Base-by-base conservation (phyloP, 2,888 invertebrate species). In the Leucania comma region DNA sequence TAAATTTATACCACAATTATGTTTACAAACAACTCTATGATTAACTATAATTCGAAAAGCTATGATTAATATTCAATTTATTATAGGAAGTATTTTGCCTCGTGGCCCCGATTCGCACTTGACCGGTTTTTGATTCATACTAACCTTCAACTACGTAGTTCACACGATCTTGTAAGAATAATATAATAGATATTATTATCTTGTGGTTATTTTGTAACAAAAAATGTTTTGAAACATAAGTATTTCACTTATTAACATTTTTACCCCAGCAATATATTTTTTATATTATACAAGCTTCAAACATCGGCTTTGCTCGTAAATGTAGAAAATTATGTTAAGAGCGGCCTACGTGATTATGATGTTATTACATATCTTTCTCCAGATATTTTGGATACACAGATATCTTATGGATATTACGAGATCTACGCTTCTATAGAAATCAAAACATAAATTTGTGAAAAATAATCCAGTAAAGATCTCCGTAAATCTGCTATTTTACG, bases 81-180 rank as follows among this genome's bases (percentile, higher is more conserved):
- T 12, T 46, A 38, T 20, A 56, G 4, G 46, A 72, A 60, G 24
- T 14, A 22, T 50, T 17, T 60, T 32, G 17, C 12, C 9, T 2
- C 10, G 14, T 5, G 59, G n/a, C 42, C 56, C 9, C 65, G 22
- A 53, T 24, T 81, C 82, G 59, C 38, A 29, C 83, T 79, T 78
- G 73, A 61, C 73, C 38, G 50, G 58, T 67, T 72, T 67, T 38
- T 61, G 35, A 68, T 69, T 35, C 17, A 51, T 20, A 26, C 12
- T 42, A 56, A 59, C 84, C 80, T 82, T 83, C 72, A 84, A 84
- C 80, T 48, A 62, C 9, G 42, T 14, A 32, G 66, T 68, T 84
- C 84, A 73, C 79, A 82, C 66, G 57, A 71, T 69, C 59, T 71
- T 75, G 42, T 6, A 64, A 54, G 2, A 75, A 80, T 65, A 69